Base-by-base conservation (phyloP, 2,797 vertebrate species). In the Scarus forsteni region DNA sequence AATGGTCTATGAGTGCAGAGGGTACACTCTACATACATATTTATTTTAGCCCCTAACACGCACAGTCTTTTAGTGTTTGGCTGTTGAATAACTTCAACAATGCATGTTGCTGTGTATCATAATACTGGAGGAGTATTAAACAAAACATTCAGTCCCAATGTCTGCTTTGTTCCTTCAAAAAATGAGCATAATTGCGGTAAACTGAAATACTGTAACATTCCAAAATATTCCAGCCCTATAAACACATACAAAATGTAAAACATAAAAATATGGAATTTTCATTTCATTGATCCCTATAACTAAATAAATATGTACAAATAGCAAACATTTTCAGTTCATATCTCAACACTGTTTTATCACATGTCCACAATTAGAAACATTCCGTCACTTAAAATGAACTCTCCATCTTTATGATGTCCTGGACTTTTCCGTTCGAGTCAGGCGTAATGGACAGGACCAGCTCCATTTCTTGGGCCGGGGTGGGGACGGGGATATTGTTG, bases 401-500 rank as follows among this genome's bases (percentile, higher is more conserved):
- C 73, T 94, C 92, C 39, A 79, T 88, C 66, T 92, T 87, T 3
- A n/a, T 11, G 0, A 46, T 34, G 3, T 78, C 65, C 46, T 61
- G 60, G 14, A 4, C 34, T 49, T 79, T 78, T 14, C 61, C 69
- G 1, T 78, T 84, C 10, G 8, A 39, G 11, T 73, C 67, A 3
- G 77, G 40, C 13, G 68, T 78, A 12, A 66, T 18, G 45, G 85
- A 81, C 56, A 94, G 85, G 46, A 84, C 89, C 34, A 84, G 42
- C 75, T 94, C 84, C 85, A 89, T 91, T 79, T 96, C 96, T 4
- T 88, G 88, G 46, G 73, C 77, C 0, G 85, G 85, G 0, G 77
- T 42, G 15, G 70, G 42, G 3, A 55, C 60, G 1, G 79, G 50
- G 0, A 92, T 85, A 81, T 96, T 96, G 89, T 97, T 98, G 70